Evolutionary conservation across 2,888 invertebrate species (phyloP).

Genomic region (Cepaea hortensis): DNA sequence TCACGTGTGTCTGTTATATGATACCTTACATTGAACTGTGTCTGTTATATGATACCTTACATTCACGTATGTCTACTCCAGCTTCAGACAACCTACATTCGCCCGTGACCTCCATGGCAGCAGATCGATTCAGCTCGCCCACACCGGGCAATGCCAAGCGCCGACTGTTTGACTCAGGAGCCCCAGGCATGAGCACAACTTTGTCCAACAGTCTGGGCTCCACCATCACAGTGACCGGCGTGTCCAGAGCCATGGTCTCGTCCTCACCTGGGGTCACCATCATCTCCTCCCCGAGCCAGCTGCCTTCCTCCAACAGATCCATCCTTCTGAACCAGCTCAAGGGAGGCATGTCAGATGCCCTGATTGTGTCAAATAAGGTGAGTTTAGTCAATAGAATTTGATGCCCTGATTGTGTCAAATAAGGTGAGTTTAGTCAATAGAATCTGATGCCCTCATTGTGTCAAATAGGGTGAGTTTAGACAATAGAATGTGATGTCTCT

Average conservation of each 20-base stretch:
- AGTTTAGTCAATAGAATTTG: neutral
- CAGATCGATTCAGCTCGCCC: constrained; percentile 73
- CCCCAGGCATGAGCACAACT: neutral
- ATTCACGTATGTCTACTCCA: neutral
- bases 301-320: constrained; percentile 29
- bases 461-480: constrained; percentile 36
- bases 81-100: constrained; percentile 65
- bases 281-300: constrained; percentile 33
- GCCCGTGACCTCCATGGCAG: constrained; percentile 68
- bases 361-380: constrained; percentile 48
- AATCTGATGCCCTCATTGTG: constrained; percentile 32
- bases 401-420: constrained; percentile 39
- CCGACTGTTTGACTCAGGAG: constrained; percentile 69
- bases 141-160: constrained; percentile 75
- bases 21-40: no score
- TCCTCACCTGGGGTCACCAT: constrained; percentile 21
- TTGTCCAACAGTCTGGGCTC: neutral
- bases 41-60: no score
- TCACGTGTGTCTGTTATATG: no score
- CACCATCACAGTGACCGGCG: neutral
- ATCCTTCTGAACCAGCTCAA: constrained; percentile 44
- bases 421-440: constrained; percentile 21
- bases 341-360: constrained; percentile 39
- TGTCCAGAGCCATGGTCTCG: neutral
- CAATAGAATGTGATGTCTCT: constrained; percentile 17